Evolutionary conservation across 2,113 vertebrate species (phyloP).

Genomic region (Ceyx cyanopectus): DNA sequence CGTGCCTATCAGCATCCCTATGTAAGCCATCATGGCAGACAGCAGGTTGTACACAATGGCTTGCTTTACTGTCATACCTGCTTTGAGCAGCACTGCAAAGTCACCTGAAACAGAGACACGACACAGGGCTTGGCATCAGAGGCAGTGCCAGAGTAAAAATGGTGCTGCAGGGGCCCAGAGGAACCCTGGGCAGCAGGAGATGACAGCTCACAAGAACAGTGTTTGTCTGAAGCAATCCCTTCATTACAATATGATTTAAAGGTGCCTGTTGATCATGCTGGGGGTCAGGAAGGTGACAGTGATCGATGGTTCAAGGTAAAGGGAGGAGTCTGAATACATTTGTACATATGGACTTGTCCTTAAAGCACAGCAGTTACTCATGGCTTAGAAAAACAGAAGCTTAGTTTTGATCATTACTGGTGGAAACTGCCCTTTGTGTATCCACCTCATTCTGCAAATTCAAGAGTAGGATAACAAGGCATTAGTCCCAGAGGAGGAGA

Average conservation of each 20-base stretch:
- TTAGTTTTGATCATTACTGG: not conserved
- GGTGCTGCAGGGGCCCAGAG: not conserved
- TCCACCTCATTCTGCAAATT: not conserved
- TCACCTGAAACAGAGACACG: constrained; percentile 82
- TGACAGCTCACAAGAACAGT: accelerated
- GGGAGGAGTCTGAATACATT: not conserved
- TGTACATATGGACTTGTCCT: not conserved
- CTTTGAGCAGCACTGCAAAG: constrained; percentile 97
- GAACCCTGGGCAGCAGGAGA: not conserved
- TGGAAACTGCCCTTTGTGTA: not conserved
- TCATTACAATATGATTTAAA: not conserved
- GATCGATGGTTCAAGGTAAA: not conserved
- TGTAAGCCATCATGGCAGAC: constrained; percentile 96
- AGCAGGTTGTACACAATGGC: constrained; percentile 97
- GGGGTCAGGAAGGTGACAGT: not conserved
- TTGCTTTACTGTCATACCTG: constrained; percentile 96
- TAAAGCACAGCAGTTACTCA: not conserved
- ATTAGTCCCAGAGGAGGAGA: not conserved
- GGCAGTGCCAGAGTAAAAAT: not conserved
- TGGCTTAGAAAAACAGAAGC: not conserved
- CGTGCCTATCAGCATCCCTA: constrained; percentile 95
- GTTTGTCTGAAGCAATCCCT: not conserved
- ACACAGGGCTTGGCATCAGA: not conserved
- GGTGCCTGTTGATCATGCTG: not conserved
- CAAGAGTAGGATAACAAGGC: not conserved